Evolutionary conservation across 2,113 vertebrate species (phyloP).

Genomic region (Amazona vittata): DNA sequence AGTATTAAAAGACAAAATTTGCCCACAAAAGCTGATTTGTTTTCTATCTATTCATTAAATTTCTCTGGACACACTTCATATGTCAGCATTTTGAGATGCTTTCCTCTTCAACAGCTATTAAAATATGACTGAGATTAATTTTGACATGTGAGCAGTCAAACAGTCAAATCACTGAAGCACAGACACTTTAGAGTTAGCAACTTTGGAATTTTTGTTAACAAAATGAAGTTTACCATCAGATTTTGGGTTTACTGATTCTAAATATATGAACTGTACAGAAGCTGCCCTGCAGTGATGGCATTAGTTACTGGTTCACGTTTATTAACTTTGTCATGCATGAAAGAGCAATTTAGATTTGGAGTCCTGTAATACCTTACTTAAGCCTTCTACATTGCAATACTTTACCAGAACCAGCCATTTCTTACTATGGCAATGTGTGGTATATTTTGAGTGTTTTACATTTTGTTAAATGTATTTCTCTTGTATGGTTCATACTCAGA

Average conservation of each 20-base stretch:
- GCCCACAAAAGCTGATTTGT: background rate
- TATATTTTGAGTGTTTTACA: background rate
- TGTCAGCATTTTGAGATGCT: background rate
- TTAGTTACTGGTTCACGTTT: background rate
- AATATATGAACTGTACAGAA: slow-evolving; percentile 21
- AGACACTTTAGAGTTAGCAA: background rate
- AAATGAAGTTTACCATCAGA: background rate
- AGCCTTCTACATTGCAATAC: background rate
- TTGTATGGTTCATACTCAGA: background rate
- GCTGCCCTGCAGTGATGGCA: background rate
- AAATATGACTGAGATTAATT: background rate
- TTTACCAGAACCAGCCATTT: background rate
- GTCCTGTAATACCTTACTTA: background rate
- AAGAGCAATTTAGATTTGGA: background rate
- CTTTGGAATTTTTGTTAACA: background rate
- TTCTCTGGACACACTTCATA: background rate
- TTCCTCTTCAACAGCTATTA: background rate
- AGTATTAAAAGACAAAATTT: background rate
- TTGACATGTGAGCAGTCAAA: background rate
- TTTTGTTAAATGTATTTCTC: background rate
- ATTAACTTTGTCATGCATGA: slow-evolving; percentile 3
- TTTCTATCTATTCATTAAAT: background rate
- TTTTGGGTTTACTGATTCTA: background rate
- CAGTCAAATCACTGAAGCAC: background rate
- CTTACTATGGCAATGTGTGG: background rate